phyloP scores from a whole-genome alignment of 2,113 vertebrate species.

The Pterophyllum scalare region DNA sequence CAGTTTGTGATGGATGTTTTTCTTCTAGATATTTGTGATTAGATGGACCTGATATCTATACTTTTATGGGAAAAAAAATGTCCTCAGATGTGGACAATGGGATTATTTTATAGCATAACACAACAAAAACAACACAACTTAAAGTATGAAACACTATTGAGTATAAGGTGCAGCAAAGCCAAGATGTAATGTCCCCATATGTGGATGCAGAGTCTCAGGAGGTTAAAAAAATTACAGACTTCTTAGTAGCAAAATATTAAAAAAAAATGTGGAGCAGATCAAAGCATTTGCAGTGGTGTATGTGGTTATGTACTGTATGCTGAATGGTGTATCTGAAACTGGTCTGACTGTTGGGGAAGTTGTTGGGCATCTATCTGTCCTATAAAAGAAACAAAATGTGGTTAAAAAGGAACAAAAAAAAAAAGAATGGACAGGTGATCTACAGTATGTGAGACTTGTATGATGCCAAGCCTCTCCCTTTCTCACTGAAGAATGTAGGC shows the following conservation, averaged over 20 bases:
- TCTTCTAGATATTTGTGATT: too few relatives aligned
- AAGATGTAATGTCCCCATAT: too few relatives aligned
- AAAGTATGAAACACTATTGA: too few relatives aligned
- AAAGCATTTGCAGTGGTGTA: neutral
- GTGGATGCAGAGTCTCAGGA: too few relatives aligned
- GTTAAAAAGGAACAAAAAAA: neutral
- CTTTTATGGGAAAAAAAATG: too few relatives aligned
- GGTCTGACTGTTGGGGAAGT: neutral
- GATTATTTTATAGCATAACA: too few relatives aligned
- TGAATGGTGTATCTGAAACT: neutral
- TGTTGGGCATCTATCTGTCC: neutral
- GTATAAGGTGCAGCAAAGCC: too few relatives aligned
- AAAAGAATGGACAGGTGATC: neutral
- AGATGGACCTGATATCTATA: too few relatives aligned
- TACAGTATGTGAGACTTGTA: neutral
- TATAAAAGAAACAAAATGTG: neutral
- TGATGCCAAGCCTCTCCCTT: neutral
- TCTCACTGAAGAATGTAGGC: conserved; percentile 38
- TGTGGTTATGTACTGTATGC: neutral
- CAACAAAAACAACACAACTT: too few relatives aligned
- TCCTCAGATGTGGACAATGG: too few relatives aligned
- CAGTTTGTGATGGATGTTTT: too few relatives aligned
- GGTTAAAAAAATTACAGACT: neutral
- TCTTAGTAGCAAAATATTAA: neutral
- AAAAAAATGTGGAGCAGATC: neutral